Base-by-base conservation (phyloP, 2,888 invertebrate genomes). In the Cosmorhoe ocellata region DNA sequence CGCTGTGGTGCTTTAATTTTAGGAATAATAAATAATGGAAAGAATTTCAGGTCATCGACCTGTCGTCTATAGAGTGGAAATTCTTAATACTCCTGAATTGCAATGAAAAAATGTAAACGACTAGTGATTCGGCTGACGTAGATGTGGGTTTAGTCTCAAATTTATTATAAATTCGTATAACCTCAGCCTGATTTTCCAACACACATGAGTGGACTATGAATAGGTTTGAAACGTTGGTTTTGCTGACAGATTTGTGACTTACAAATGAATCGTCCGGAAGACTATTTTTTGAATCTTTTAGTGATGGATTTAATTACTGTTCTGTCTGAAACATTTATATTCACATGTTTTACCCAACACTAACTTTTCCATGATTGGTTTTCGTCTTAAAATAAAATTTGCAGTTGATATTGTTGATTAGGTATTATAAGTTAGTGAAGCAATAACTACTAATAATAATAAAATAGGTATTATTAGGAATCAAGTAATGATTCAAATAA, bases 171-270 rank as follows among this genome's bases (percentile, higher is more conserved):
- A 71, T 69, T 72, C 71, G 66, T 82, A 82, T 87, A n/a, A 86
- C 86, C 87, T 86, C 75, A 71, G 78, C 72, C 67, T 63, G 64
- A 72, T 77, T 84, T 83, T 85, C 40, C 81, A 78, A 84, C 34
- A 44, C 26, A 46, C 39, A 51, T 47, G 55, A 56, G 51, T 52
- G 36, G 46, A 71, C 84, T 85, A 81, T 84, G 85, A 84, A 86
- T 86, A 87, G 81, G 62, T 66, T 69, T 67, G 58, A 69, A 72
- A 76, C 71, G 75, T 74, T 72, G 80, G 76, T 69, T 73, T 63
- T 62, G 79, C 61, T 83, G 89, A 90, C 83, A 87, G 87, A 87
- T 87, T 88, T 88, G 88, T 87, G 84, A 77, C 74, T 77, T 76
- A 79, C 81, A 80, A 73, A 76, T 77, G 75, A 76, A 78, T 79